Evolutionary conservation across 2,797 vertebrate genomes (phyloP), one percentile per base, ranked within the genome.

Genomic region (Parotocinclus haroldoi): DNA sequence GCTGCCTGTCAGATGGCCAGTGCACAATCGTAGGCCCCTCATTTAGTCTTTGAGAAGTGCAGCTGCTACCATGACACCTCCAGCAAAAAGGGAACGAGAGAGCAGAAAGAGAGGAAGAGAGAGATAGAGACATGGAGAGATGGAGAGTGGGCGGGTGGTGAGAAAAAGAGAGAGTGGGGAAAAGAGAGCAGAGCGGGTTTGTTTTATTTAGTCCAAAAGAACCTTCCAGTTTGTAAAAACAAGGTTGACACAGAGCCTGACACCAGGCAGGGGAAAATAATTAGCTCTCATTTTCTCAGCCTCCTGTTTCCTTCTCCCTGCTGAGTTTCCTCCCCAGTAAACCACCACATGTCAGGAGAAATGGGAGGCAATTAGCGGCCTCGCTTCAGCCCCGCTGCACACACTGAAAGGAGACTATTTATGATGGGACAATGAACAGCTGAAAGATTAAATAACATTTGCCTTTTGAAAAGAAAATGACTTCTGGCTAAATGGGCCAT

Each of bases 401-500:
- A 95, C 94, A 93, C 94, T 98, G 95, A 99, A 98, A 99, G 96
- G 96, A 95, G 95, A 98, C 95, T 98, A 98, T 98, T 99, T 98
- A 98, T 98, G 97, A 98, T 95, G 96, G 96, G 94, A 99, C 97
- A 99, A 99, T 98, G 97, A 98, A 96, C 97, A 99, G 97, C 97
- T 99, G 96, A 99, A 99, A 99, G 96, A 99, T 98, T 99, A 99
- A 99, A 99, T 98, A 99, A 99, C 97, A 95, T 98, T 99, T 96
- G 94, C 95, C 95, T 98, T 98, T 98, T 98, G 94, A 98, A 98
- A 98, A 95, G 95, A 98, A 99, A 98, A 99, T 98, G 95, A 98
- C 97, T 99, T 99, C 95, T 98, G 96, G 94, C 95, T 96, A 98
- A 98, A 98, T 98, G 96, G 96, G 93, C 95, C 95, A 97, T 98